Conservation (phyloP, 2,888 invertebrate genomes). For the Lacanobia wlatinum region DNA sequence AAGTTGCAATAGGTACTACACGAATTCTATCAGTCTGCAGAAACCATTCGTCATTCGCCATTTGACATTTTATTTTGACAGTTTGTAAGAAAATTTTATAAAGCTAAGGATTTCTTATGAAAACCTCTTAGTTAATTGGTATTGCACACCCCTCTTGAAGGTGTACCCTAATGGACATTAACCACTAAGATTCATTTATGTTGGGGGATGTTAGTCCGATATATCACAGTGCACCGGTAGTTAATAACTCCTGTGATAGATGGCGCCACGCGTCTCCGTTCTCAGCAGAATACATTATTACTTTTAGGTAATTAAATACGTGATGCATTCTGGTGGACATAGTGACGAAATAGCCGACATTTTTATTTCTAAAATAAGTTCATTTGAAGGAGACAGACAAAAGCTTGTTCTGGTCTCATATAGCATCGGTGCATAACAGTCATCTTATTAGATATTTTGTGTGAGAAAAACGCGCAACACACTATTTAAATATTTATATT, state of each 20-base stretch:
- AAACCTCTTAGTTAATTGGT: conserved; percentile 6
- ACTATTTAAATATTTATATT: too few species aligned
- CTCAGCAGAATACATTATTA: conserved; percentile 47
- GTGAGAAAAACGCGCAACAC: too few species aligned
- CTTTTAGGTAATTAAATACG: conserved; percentile 48
- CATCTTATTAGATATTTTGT: too few species aligned
- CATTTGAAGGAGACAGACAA: neutral
- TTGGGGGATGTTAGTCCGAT: conserved; percentile 27
- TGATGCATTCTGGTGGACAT: conserved; percentile 18
- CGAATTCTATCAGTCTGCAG: too few species aligned
- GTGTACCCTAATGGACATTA: conserved; percentile 30
- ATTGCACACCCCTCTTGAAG: conserved; percentile 11
- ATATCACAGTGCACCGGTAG: conserved; percentile 46
- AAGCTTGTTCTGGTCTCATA: neutral
- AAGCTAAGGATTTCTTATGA: neutral
- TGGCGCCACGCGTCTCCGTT: conserved; percentile 46
- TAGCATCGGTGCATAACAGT: too few species aligned
- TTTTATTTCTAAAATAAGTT: neutral
- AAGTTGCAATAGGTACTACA: neutral
- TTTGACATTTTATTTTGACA: neutral
- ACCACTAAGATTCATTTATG: conserved; percentile 11
- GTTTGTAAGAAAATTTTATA: neutral
- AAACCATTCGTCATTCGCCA: too few species aligned
- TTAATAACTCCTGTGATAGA: conserved; percentile 53
- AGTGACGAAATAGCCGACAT: neutral